Base-by-base conservation (phyloP, 2,113 vertebrate species). In the Rhizomys pruinosus region DNA sequence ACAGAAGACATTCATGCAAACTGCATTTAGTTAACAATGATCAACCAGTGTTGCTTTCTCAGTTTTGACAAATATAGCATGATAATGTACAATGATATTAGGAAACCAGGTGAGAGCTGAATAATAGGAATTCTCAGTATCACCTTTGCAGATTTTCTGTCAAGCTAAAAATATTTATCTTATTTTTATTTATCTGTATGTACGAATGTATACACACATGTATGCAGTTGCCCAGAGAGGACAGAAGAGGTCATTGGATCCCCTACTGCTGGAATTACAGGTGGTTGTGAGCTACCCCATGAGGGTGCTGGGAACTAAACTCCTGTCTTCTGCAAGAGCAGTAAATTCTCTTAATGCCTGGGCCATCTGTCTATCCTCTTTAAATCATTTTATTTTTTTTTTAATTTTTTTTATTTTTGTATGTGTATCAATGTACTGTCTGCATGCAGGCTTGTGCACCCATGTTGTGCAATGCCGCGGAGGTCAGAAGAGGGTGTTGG, bases 81-180 rank as follows among this genome's bases (percentile, higher is more conserved):
- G 29, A 25, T 79, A 47, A 55, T 7, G 5, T 80, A 34, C 47
- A 27, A 82, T 23, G 16, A 29, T 27, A 34, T 13, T 22, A 57
- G 25, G 23, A 20, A 29, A 72, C 20, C 37, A 32, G 27, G 12
- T 32, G 9, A 84, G 55, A 12, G 22, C 0, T 29, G 42, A 72
- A 52, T 7, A 91, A 42, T n/a, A n/a, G n/a, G 37, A 84, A 72
- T 12, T 32, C 12, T 76, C 11, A 44, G 11, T 61, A 78, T 88
- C 73, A 66, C n/a, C 34, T 79, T 85, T 68, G 63, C 8, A n/a
- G 44, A 15, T 44, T 84, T 92, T 74, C 92, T 89, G 13, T 34
- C 78, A 74, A 55, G 87, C 23, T 71, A 82, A 90, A 92, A 77
- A 9, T 79, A 79, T 66, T 78, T n/a, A 12, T n/a, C 29, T 77